Evolutionary conservation across 2,113 vertebrate species (phyloP).

Genomic region (Synchiropus splendidus): DNA sequence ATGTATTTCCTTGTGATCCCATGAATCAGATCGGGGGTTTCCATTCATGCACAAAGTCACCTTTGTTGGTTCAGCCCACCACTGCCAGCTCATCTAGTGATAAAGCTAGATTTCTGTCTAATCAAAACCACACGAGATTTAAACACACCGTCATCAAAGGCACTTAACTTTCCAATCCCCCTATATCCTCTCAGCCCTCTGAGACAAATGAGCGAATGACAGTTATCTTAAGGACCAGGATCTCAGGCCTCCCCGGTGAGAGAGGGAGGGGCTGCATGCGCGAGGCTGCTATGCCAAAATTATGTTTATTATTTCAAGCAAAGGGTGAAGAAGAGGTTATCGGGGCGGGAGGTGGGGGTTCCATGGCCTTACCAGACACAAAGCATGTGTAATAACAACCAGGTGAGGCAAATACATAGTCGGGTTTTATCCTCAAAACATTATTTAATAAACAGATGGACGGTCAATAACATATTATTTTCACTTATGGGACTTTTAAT

Average conservation of each 20-base stretch:
- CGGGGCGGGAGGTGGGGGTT: constrained; percentile 11
- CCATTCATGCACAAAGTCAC: too few relatives aligned
- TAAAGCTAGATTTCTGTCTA: constrained; percentile 35
- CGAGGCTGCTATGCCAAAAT: constrained; percentile 27
- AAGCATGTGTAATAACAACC: constrained; percentile 55
- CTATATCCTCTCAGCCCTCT: constrained; percentile 23
- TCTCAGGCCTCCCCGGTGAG: constrained; percentile 17
- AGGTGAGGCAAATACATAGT: constrained; percentile 44
- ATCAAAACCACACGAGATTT: constrained; percentile 37
- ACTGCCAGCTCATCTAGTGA: constrained; percentile 33
- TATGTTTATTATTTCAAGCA: constrained; percentile 51
- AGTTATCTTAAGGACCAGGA: constrained; percentile 22
- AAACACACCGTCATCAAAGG: constrained; percentile 29
- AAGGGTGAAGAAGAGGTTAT: constrained; percentile 39
- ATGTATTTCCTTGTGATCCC: too few relatives aligned
- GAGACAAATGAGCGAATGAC: constrained; percentile 29
- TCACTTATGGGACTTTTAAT: too few relatives aligned
- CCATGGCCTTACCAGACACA: constrained; percentile 26
- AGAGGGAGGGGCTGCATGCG: constrained; percentile 14
- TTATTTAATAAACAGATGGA: too few relatives aligned
- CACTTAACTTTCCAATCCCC: constrained; percentile 29
- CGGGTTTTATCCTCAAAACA: background rate
- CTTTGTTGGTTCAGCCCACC: constrained; percentile 9
- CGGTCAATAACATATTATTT: too few relatives aligned
- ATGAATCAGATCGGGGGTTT: too few relatives aligned